Evolutionary conservation across 1,140 invertebrate species (phyloP), one percentile per base, ranked within the genome.

Genomic region (Mylabris phalerata): DNA sequence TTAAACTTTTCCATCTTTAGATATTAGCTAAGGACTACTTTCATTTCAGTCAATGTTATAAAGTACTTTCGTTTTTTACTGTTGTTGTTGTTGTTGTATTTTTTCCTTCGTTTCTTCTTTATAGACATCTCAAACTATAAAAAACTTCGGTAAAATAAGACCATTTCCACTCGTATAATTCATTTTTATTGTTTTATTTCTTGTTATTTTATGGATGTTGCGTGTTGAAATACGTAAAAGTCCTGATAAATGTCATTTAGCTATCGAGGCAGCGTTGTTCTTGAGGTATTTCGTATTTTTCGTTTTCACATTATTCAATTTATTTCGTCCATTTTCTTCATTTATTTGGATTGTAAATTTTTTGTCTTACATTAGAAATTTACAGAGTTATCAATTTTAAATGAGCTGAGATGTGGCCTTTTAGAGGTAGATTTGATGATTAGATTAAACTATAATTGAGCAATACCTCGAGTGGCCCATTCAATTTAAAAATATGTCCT

Each of bases 111-210:
- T 19, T 19, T 19, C 19, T 19, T 19, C 19, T 19, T 19, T 19
- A 32, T 4, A 32, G 4, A 32, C 32, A 32, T 32, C 32, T 32
- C 7, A 32, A 32, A 50, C 48, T 39, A 38, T 50, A 50, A 50
- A 50, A 50, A 27, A 32, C 48, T 27, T 32, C 48, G 40, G 26
- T 10, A 38, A 38, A 48, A 25, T 48, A 57, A 49, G 32, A 32
- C 48, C 48, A 50, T 39, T 24, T 5, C 25, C 38, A 44, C 41
- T 49, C 48, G 9, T 43, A 51, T 58, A 57, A 57, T 45, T 57
- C 56, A 57, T 57, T 57, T 57, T 50, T 50, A 50, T 49, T 57
- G 47, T 50, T 57, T 45, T 50, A 52, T 52, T 44, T 44, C 41
- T 50, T 51, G 41, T 58, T 50, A 48, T 43, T 50, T 58, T 51